phyloP scores from a whole-genome alignment of 2,113 vertebrate species.

The Mormyrus iriodes region DNA sequence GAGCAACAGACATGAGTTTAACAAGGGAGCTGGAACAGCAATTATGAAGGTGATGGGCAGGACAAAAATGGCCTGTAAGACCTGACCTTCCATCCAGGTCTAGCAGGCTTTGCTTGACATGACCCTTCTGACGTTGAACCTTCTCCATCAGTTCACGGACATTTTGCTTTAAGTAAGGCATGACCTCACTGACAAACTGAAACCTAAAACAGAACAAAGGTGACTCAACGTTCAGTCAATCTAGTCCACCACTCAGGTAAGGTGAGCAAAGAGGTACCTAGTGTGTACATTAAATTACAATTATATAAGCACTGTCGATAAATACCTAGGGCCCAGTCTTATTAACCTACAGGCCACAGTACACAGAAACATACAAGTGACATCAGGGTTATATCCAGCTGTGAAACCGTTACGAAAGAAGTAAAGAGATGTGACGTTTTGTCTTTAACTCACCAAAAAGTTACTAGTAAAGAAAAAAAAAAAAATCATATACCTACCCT shows the following conservation, averaged over 20 bases:
- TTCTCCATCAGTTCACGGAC: conserved; percentile 16
- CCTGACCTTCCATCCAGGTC: conserved; percentile 26
- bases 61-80: neutral
- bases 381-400: neutral
- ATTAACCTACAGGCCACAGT: neutral
- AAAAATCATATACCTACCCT: neutral
- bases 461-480: neutral
- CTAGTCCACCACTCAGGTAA: neutral
- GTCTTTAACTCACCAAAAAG: neutral
- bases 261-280: neutral
- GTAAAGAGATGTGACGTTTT: neutral
- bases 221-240: neutral
- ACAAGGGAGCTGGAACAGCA: neutral
- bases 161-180: conserved; percentile 9
- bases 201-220: neutral
- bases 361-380: neutral
- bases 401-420: neutral
- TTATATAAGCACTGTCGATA: neutral
- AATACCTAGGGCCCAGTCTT: neutral
- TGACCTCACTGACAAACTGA: conserved; percentile 15
- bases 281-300: neutral
- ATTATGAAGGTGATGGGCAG: neutral
- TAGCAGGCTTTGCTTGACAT: conserved; percentile 6
- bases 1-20: neutral
- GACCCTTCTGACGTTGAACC: neutral